Evolutionary conservation across 2,113 vertebrate species (phyloP), one percentile per base, ranked within the genome.

Genomic region (Kobus ellipsiprymnus): DNA sequence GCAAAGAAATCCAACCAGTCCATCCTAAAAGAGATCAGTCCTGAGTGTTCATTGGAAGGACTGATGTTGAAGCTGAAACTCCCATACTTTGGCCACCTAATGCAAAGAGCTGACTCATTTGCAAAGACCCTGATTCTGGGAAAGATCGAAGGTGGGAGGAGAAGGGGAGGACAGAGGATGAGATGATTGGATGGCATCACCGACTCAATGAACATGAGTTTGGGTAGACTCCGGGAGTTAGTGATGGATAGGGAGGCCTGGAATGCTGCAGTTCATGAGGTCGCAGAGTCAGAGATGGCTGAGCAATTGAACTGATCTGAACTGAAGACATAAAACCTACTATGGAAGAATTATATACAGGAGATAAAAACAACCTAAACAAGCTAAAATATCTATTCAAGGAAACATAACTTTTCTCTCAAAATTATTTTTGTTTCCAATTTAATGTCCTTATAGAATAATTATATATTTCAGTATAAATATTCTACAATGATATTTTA

Each of bases 251-350:
- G 19, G 17, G 19, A 23, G 17, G 17, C 10, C 64, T 71, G 64
- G 64, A 1, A 0, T 71, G 19, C 9, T 71, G 9, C 64, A 36
- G 19, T 71, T 1, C n/a, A 23, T 23, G 64, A 10, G 9, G n/a
- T 71, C 2, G 0, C 64, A 36, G 64, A 71, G 9, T 71, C 16
- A 0, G 64, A 36, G 9, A 71, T 0, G 10, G 1, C 17, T 71
- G 19, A 36, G 19, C 0, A 0, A 67, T 1, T 67, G 64, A 36
- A 71, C n/a, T 12, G 64, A 36, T 11, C 33, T 67, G 64, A 67
- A 23, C n/a, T 71, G n/a, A 81, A 50, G 50, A 48, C 10, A 54
- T 52, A 44, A 90, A 23, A 48, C 0, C 21, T 87, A 57, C 25
- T 29, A 50, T n/a, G 4, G 81, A 91, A 77, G 27, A 94, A 50